These are phyloP conservation scores for Vanessa cardui DNA, from an alignment of 2,888 invertebrate species.

Conservation along the genomic window DNA sequence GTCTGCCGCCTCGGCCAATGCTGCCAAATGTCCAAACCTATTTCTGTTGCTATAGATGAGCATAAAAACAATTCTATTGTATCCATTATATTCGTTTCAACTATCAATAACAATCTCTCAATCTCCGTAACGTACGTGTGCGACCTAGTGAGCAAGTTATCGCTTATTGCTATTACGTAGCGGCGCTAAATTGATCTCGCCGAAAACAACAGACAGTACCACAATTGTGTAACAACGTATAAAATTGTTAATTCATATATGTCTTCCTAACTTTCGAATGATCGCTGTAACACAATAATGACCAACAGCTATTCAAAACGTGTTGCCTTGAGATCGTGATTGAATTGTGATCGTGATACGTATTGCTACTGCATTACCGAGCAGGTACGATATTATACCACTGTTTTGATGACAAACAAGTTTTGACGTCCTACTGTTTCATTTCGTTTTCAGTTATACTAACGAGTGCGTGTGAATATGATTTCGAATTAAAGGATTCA, in stretches of 20 bases:
- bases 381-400: conserved; percentile 33
- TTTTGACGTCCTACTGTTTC: conserved; percentile 21
- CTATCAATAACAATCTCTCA: conserved; percentile 15
- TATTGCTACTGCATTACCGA: conserved; percentile 34
- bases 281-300: conserved; percentile 37
- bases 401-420: conserved; percentile 33
- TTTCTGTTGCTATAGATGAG: conserved; percentile 20
- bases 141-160: conserved; percentile 16
- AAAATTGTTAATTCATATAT: conserved; percentile 36
- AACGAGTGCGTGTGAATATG: background rate
- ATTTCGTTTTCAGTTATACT: conserved; percentile 32
- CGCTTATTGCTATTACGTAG: conserved; percentile 27
- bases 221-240: conserved; percentile 35
- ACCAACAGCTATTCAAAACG: conserved; percentile 40
- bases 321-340: conserved; percentile 46
- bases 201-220: conserved; percentile 25
- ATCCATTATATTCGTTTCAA: conserved; percentile 2
- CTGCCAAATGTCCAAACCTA: conserved; percentile 45
- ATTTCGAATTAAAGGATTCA: background rate
- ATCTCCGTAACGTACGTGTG: conserved; percentile 6
- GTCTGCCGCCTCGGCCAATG: conserved; percentile 51
- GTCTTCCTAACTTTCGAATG: conserved; percentile 41
- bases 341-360: conserved; percentile 43
- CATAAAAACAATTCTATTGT: background rate
- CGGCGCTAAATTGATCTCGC: conserved; percentile 25